Percentiles rank a stretch among this genome's conserved stretches.
Evolutionary conservation across 2,888 invertebrate species (phyloP).

Genomic region (Chalcis sispes): DNA sequence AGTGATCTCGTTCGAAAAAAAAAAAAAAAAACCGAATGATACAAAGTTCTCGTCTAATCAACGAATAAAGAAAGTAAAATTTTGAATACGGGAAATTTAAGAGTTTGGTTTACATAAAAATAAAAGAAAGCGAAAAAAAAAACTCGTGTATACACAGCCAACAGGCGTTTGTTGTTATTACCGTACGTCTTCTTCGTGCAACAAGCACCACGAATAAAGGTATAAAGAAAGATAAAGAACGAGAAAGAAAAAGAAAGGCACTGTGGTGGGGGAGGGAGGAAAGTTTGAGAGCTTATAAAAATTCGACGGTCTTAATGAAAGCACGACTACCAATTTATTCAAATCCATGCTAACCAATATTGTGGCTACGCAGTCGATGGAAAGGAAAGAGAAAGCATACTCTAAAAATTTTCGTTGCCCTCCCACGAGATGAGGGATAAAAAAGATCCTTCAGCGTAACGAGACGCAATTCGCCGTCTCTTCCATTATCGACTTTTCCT

Average conservation of each 20-base stretch:
- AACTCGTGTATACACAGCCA: neutral
- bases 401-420: slow-evolving; percentile 55
- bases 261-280: too few species aligned
- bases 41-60: too few species aligned
- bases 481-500: slow-evolving; percentile 53
- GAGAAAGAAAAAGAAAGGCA: neutral
- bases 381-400: slow-evolving; percentile 19
- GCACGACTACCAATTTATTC: slow-evolving; percentile 70
- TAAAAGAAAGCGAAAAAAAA: slow-evolving; percentile 1
- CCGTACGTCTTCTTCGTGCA: too few species aligned
- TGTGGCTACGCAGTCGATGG: slow-evolving; percentile 61
- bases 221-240: too few species aligned
- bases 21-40: too few species aligned
- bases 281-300: slow-evolving; percentile 64
- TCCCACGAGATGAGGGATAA: too few species aligned
- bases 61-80: too few species aligned
- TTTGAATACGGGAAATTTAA: slow-evolving; percentile 38
- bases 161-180: too few species aligned
- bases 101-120: slow-evolving; percentile 47
- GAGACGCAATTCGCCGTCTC: slow-evolving; percentile 37
- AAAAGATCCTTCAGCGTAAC: slow-evolving; percentile 22
- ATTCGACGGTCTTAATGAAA: slow-evolving; percentile 70
- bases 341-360: slow-evolving; percentile 71
- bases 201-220: too few species aligned
- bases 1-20: neutral